These are phyloP conservation scores for Trichopria drosophilae DNA, from an alignment of 2,888 invertebrate species.

Conservation along the genomic window DNA sequence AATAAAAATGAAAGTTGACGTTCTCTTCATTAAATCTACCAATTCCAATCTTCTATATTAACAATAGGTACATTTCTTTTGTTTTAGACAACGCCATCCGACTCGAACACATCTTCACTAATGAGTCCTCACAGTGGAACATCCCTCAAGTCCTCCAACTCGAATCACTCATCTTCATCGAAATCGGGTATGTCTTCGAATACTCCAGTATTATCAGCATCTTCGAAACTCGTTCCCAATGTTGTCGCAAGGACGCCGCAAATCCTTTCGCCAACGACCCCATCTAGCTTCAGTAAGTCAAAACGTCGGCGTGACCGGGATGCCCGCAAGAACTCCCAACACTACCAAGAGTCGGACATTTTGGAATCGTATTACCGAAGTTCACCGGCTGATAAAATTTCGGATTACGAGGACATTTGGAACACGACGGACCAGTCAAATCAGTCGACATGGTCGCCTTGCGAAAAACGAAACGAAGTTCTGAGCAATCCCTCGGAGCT, in stretches of 20 bases:
- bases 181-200: conserved; percentile 28
- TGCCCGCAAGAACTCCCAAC: conserved; percentile 58
- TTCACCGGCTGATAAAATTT: conserved; percentile 86
- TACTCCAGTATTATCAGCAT: conserved; percentile 33
- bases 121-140: conserved; percentile 52
- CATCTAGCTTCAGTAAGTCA: conserved; percentile 52
- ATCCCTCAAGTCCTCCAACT: conserved; percentile 50
- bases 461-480: conserved; percentile 43
- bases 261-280: conserved; percentile 53
- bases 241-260: conserved; percentile 44
- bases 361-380: conserved; percentile 86
- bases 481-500: conserved; percentile 33
- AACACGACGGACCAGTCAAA: conserved; percentile 57
- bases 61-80: too few relatives aligned
- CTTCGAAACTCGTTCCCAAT: conserved; percentile 49
- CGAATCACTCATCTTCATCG: conserved; percentile 47
- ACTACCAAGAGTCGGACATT: conserved; percentile 76
- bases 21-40: too few relatives aligned
- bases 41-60: too few relatives aligned
- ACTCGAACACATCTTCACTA: conserved; percentile 48
- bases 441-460: conserved; percentile 53
- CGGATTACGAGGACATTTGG: conserved; percentile 96
- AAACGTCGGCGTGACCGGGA: conserved; percentile 55
- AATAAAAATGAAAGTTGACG: too few relatives aligned
- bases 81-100: conserved; percentile 52